Percentiles rank a stretch among this genome's conserved stretches.
Conservation (phyloP, 2,888 invertebrate genomes). For the Drosophila subquinaria region DNA sequence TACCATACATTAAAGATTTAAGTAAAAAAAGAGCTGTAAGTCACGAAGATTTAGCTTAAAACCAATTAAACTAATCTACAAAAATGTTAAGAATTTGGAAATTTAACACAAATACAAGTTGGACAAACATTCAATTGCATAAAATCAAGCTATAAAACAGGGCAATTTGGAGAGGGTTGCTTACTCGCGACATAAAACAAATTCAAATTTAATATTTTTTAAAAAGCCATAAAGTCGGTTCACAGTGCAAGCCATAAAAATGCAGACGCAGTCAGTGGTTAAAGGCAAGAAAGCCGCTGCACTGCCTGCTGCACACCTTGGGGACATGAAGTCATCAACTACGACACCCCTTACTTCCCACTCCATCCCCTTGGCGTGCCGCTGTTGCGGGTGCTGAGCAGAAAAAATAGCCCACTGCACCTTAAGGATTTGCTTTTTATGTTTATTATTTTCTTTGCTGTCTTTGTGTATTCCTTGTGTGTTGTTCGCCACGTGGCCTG, state of each 20-base stretch:
- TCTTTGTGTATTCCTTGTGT: slow-evolving; percentile 15
- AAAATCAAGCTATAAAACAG: slow-evolving; percentile 12
- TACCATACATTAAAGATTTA: no score
- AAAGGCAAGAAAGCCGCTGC: slow-evolving; percentile 45
- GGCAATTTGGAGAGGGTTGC: slow-evolving; percentile 1
- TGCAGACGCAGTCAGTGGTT: slow-evolving; percentile 49
- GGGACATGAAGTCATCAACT: slow-evolving; percentile 65
- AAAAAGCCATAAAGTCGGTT: slow-evolving; percentile 24
- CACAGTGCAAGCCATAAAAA: slow-evolving; percentile 57
- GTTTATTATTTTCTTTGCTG: slow-evolving; percentile 62
- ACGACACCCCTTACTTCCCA: slow-evolving; percentile 1
- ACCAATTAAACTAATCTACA: no score
- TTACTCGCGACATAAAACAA: slow-evolving; percentile 18
- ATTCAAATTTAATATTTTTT: slow-evolving; percentile 49
- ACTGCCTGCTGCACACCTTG: slow-evolving; percentile 46
- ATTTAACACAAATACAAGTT: not conserved
- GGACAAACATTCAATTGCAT: not conserved
- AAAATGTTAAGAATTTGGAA: not conserved
- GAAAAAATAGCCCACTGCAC: slow-evolving; percentile 58
- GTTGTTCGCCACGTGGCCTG: slow-evolving; percentile 58
- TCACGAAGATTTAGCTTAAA: no score
- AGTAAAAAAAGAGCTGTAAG: no score
- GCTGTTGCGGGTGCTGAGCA: slow-evolving; percentile 31
- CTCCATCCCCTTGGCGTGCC: slow-evolving; percentile 11
- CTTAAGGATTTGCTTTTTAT: slow-evolving; percentile 69